These are phyloP conservation scores for Liposcelis brunnea DNA, from an alignment of 2,888 invertebrate genomes.

Conservation along the genomic window DNA sequence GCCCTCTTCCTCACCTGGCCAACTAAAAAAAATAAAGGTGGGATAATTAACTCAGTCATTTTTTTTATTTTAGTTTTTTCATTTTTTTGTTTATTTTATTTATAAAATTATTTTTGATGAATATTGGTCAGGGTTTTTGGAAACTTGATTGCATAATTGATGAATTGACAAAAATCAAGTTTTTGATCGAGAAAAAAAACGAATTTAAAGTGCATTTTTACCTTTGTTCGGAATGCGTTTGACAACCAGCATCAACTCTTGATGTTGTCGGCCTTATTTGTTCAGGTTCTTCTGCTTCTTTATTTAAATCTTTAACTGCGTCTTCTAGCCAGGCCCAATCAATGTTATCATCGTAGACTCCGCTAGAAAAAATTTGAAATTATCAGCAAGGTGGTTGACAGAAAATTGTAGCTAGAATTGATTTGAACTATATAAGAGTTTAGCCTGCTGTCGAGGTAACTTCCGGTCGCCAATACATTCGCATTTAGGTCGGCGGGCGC, in stretches of 20 bases:
- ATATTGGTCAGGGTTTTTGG: too few relatives aligned
- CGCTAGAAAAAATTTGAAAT: too few relatives aligned
- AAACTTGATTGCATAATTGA: too few relatives aligned
- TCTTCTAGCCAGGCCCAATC: slow-evolving; percentile 8
- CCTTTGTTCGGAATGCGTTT: slow-evolving; percentile 4
- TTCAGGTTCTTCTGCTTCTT: background rate
- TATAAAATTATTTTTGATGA: too few relatives aligned
- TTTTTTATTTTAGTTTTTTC: background rate
- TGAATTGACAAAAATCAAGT: too few relatives aligned
- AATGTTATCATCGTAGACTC: slow-evolving; percentile 1
- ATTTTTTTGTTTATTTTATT: background rate
- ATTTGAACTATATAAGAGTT: too few relatives aligned
- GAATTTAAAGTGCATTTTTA: background rate
- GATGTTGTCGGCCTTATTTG: slow-evolving; percentile 1
- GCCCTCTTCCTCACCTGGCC: slow-evolving; percentile 4
- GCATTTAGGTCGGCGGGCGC: too few relatives aligned
- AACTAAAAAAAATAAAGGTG: background rate
- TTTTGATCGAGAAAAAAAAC: too few relatives aligned
- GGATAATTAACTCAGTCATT: background rate
- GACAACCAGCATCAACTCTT: slow-evolving; percentile 3
- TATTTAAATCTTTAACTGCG: background rate
- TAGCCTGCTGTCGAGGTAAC: too few relatives aligned
- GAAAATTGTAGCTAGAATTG: too few relatives aligned
- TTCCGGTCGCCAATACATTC: too few relatives aligned
- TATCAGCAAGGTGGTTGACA: too few relatives aligned